Conservation (phyloP, 2,113 vertebrate genomes). For the Chloropsis hardwickii region DNA sequence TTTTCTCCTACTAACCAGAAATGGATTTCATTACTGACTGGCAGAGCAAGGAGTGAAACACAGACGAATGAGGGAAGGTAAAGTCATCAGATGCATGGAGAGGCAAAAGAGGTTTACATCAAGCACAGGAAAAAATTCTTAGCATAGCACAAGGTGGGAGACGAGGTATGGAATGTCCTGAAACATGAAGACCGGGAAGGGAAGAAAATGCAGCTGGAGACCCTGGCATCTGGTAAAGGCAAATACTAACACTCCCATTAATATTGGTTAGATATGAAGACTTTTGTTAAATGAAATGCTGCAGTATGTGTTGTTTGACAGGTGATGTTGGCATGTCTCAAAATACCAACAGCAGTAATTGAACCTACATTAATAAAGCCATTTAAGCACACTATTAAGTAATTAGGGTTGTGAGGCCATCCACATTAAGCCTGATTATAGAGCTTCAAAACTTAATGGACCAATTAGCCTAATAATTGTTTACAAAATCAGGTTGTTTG, state of each 20-base stretch:
- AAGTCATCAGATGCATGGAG: background rate
- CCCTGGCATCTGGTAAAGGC: background rate
- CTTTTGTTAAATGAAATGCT: background rate
- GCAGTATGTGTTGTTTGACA: background rate
- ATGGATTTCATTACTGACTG: background rate
- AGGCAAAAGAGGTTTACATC: background rate
- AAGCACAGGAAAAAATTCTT: background rate
- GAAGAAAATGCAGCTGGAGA: background rate
- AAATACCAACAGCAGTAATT: background rate
- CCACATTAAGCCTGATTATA: background rate
- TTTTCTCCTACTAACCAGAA: background rate
- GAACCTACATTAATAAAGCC: background rate
- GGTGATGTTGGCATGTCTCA: background rate
- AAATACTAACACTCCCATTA: background rate
- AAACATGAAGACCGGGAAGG: background rate
- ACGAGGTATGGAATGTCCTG: background rate
- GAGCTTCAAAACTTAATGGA: background rate
- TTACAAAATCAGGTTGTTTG: background rate
- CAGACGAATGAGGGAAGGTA: background rate
- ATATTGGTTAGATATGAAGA: background rate
- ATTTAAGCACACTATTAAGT: background rate
- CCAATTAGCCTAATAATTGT: background rate
- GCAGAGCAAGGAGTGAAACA: background rate
- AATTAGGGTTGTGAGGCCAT: conserved; percentile 4
- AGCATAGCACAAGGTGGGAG: rapidly evolving